Percentiles rank a stretch among this genome's conserved stretches.
phyloP scores from a whole-genome alignment of 2,888 invertebrate genomes.

The Plusia festucae region DNA sequence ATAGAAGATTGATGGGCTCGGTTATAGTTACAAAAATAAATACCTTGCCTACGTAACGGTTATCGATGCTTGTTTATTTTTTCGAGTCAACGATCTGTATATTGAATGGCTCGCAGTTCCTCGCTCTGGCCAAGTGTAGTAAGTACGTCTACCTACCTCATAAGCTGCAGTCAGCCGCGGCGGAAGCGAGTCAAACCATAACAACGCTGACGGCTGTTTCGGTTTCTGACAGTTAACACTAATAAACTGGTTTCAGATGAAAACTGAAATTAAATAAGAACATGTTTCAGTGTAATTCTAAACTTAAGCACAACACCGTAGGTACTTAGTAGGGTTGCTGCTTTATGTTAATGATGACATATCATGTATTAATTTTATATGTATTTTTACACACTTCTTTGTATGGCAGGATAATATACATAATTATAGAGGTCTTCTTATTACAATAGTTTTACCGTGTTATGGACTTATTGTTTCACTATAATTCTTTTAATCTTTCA shows the following conservation, averaged over 20 bases:
- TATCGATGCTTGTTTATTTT: conserved; percentile 77
- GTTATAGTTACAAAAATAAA: conserved; percentile 2
- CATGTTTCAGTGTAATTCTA: conserved; percentile 75
- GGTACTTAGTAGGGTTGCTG: conserved; percentile 41
- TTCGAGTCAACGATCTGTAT: conserved; percentile 74
- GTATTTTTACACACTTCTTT: neutral
- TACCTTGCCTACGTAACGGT: conserved; percentile 50
- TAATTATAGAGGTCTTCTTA: no score
- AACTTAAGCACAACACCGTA: conserved; percentile 59
- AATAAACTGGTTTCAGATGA: conserved; percentile 82
- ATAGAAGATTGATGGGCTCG: conserved; percentile 8
- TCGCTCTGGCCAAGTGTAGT: conserved; percentile 64
- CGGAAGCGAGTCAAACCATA: conserved; percentile 85
- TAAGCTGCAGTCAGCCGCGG: conserved; percentile 65
- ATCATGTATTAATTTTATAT: neutral
- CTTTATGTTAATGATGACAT: neutral
- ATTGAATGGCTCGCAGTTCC: conserved; percentile 67
- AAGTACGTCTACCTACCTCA: no score
- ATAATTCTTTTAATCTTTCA: no score
- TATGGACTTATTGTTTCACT: no score
- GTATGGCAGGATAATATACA: no score
- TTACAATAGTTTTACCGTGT: no score
- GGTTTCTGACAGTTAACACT: conserved; percentile 80
- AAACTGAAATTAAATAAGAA: conserved; percentile 79
- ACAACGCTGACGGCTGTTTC: conserved; percentile 80